Percentiles rank a stretch among this genome's conserved stretches.
phyloP scores from a whole-genome alignment of 2,113 vertebrate genomes.

The Anthoscopus minutus region DNA sequence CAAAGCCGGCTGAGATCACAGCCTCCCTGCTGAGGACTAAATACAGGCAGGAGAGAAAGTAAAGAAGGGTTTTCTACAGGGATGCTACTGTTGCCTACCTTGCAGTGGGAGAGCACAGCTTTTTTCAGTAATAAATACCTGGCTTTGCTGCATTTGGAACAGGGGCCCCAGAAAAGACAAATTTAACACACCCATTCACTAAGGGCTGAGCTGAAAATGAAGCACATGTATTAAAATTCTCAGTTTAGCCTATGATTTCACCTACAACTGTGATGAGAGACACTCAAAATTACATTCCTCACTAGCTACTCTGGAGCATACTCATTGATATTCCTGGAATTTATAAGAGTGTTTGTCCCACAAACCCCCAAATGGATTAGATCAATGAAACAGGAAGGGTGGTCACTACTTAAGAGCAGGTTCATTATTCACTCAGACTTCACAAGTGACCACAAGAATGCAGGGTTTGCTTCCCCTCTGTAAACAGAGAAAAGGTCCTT shows the following conservation, averaged over 20 bases:
- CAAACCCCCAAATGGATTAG: not conserved
- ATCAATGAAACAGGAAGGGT: not conserved
- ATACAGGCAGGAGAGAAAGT: not conserved
- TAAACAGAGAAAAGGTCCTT: not conserved
- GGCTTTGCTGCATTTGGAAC: not conserved
- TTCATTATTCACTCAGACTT: not conserved
- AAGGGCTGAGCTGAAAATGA: not conserved
- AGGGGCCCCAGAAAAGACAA: not conserved
- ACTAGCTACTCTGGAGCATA: not conserved
- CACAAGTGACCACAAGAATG: slow-evolving; percentile 9
- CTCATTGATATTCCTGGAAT: not conserved
- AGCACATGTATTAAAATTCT: not conserved
- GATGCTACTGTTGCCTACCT: not conserved
- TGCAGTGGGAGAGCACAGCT: not conserved
- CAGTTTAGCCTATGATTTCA: not conserved
- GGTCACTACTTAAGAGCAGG: not conserved
- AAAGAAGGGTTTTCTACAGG: not conserved
- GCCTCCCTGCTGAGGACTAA: not conserved
- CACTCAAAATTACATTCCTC: not conserved
- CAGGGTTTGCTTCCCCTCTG: not conserved
- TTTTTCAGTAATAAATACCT: not conserved
- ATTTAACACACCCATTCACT: not conserved
- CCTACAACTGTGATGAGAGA: not conserved
- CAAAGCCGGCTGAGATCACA: not conserved
- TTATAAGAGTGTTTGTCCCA: not conserved